Evolutionary conservation across 2,888 invertebrate species (phyloP), one percentile per base, ranked within the genome.

Genomic region (Lamellibrachia columna): DNA sequence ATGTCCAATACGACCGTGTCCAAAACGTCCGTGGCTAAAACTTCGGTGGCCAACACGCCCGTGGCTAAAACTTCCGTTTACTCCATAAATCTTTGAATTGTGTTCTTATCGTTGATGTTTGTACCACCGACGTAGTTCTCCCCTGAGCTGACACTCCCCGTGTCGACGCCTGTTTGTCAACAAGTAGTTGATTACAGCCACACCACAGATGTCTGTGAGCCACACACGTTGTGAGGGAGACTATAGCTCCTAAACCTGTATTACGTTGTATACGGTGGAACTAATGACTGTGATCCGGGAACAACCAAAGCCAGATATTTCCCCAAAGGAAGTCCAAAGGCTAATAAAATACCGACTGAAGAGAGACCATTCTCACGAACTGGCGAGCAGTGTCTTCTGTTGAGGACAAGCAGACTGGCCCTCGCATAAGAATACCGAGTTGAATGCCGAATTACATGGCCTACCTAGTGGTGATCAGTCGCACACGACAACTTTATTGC

Each of bases 131-230:
- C 75, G 75, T 75, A 15, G 75, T 75, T 75, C 75, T 75, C 22
- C 22, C 22, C 75, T 22, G 60, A 22, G 0, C 75, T 4, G 75
- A n/a, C 75, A n/a, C 22, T 15, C 6, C 15, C 6, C 22, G 75
- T n/a, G 75, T 75, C 75, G 22, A n/a, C n/a, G 75, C 75, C 40
- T 75, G 75, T 75, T 75, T 75, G 75, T 75, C 75, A 75, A 75
- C 75, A 75, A 75, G 22, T 0, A 15, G 22, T 75, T 75, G 15
- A 15, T 75, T 75, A 75, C 22, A 75, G 75, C 75, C 75, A 75
- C 75, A 75, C 75, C 40, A 40, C 40, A 40, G 40, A 40, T 40
- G 40, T 40, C 0, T 40, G 40, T 40, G 75, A 75, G 75, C 75
- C 75, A 75, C 75, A 75, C 75, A 75, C 75, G 75, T 75, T 75